phyloP scores from a whole-genome alignment of 2,888 invertebrate species.

The Standfussiana lucernea region DNA sequence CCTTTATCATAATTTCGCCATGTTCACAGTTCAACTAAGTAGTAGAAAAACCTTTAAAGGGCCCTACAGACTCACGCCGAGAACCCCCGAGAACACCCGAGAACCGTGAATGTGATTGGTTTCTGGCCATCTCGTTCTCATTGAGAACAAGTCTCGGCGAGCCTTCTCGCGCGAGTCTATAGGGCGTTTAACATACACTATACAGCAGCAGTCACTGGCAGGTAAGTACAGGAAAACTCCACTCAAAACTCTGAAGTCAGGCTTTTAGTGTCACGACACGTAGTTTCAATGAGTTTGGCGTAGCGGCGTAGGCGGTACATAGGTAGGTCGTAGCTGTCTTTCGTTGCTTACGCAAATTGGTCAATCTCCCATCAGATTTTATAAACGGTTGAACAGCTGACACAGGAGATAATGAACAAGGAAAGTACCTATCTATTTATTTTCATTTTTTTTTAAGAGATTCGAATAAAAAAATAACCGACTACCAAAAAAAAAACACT shows the following conservation, averaged over 20 bases:
- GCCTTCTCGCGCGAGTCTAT: too few relatives aligned
- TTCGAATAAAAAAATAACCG: too few relatives aligned
- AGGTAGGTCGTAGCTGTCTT: neutral
- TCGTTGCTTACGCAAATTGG: slow-evolving; percentile 2
- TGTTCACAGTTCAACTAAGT: too few relatives aligned
- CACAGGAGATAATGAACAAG: neutral
- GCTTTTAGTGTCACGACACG: slow-evolving; percentile 2
- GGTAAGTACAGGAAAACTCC: neutral
- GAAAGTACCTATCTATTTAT: neutral
- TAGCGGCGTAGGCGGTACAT: slow-evolving; percentile 3
- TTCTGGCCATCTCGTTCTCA: too few relatives aligned
- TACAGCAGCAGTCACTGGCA: too few relatives aligned
- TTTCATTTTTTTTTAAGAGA: neutral
- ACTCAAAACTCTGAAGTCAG: neutral
- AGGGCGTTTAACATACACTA: neutral
- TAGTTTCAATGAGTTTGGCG: slow-evolving; percentile 14
- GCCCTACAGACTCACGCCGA: too few relatives aligned
- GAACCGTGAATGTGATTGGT: too few relatives aligned
- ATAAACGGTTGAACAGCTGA: neutral
- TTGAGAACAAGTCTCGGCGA: too few relatives aligned
- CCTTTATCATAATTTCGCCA: neutral
- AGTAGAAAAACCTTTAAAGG: too few relatives aligned
- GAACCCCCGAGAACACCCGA: too few relatives aligned
- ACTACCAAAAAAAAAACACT: too few relatives aligned
- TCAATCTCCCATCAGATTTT: neutral